Percentiles rank a stretch among this genome's conserved stretches.
Evolutionary conservation across 2,888 invertebrate genomes (phyloP).

Genomic region (Iphiclides podalirius): DNA sequence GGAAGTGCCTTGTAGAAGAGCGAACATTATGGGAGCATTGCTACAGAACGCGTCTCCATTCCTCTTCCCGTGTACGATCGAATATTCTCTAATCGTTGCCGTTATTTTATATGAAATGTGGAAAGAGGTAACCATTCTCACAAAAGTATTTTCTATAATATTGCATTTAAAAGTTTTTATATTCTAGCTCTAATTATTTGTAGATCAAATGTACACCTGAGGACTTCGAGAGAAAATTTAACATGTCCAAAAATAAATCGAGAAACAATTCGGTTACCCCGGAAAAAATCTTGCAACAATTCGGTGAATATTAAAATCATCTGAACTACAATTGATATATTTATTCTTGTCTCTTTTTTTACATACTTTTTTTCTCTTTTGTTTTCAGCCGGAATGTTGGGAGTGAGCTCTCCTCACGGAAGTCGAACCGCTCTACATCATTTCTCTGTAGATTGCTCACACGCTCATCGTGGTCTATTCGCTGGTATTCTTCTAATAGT

Average conservation of each 20-base stretch:
- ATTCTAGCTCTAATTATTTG: too few species aligned
- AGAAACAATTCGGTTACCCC: conserved; percentile 73
- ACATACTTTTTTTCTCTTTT: background rate
- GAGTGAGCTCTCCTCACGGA: conserved; percentile 65
- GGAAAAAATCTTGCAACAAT: conserved; percentile 74
- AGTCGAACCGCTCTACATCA: conserved; percentile 78
- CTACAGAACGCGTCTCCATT: conserved; percentile 87
- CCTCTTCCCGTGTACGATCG: conserved; percentile 93
- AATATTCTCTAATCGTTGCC: conserved; percentile 94
- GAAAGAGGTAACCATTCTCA: conserved; percentile 83
- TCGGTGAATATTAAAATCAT: conserved; percentile 47
- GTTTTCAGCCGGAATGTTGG: conserved; percentile 79
- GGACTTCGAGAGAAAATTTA: conserved; percentile 68
- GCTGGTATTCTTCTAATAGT: conserved; percentile 88
- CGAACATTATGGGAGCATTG: conserved; percentile 85
- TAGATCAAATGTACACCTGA: conserved; percentile 73
- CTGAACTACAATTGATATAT: background rate
- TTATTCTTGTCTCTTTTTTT: background rate
- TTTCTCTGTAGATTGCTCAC: conserved; percentile 91
- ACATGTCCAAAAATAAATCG: conserved; percentile 59
- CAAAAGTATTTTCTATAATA: background rate
- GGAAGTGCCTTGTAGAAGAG: conserved; percentile 72
- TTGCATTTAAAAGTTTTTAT: too few species aligned
- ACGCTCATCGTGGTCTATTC: conserved; percentile 89
- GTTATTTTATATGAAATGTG: conserved; percentile 95